Base-by-base conservation (phyloP, 2,113 vertebrate species). In the Gasterosteus nipponicus region DNA sequence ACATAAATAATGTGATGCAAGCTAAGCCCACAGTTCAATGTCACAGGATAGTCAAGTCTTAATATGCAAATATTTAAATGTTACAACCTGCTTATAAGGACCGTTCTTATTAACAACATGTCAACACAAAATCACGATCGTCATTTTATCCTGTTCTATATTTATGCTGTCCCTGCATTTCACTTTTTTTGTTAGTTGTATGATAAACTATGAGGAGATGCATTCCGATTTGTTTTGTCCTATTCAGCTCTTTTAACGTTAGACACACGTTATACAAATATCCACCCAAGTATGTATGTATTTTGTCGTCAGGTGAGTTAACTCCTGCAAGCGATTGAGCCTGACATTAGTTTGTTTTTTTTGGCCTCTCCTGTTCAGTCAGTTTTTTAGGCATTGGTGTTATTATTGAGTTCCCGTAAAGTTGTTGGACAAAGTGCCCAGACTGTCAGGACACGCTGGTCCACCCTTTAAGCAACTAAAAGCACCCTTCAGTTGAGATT, bases 1-100 rank as follows among this genome's bases (percentile, higher is more conserved):
- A 19, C 39, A 63, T 66, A 39, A 56, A 44, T 33, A 69, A 44
- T 75, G 53, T 39, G 10, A 38, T 38, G 42, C 51, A 44, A 39
- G 31, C n/a, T 54, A 64, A 73, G 49, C 64, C 31, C 47, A 51
- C 29, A 14, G 26, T 31, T 51, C 10, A 16, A 44, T n/a, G 15
- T 29, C 12, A 47, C 16, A 26, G 59, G n/a, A 59, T 31, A 41
- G 54, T 14, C 14, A 19, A 10, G n/a, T 22, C 10, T 49, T 51
- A 39, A 51, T 39, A 29, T 61, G 14, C 26, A 41, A 51, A 8
- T 29, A 29, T 14, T 29, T 9, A n/a, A 10, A 42, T 29, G 31
- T 58, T 35, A 15, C 44, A 47, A 39, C 44, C 29, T 35, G 19
- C 14, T 16, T 49, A 35, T 71, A 5, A 51, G 14, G 46, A 0